These are phyloP conservation scores for Lipotes vexillifer DNA, from an alignment of 2,113 vertebrate species.

Conservation along the genomic window DNA sequence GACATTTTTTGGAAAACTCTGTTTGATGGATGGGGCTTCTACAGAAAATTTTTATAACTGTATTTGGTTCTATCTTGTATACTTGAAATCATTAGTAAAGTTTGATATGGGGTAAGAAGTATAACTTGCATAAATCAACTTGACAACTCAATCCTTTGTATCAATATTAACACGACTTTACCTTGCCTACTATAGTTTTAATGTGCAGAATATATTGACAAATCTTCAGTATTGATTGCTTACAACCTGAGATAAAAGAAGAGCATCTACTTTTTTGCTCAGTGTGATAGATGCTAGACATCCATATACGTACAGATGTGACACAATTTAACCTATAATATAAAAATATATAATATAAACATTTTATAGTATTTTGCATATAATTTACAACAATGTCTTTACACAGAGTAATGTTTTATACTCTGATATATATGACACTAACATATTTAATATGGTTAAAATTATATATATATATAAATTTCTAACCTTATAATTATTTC, in stretches of 20 bases:
- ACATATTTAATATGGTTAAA: not conserved
- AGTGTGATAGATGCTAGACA: not conserved
- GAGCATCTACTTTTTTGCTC: not conserved
- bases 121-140: not conserved
- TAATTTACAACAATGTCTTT: not conserved
- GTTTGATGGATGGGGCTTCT: not conserved
- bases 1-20: not conserved
- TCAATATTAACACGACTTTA: not conserved
- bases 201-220: not conserved
- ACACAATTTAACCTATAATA: not conserved
- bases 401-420: not conserved
- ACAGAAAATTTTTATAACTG: not conserved
- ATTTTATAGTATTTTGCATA: not conserved
- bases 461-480: not conserved
- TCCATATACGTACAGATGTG: not conserved
- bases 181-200: not conserved
- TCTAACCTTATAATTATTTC: not conserved
- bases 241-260: not conserved
- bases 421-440: not conserved
- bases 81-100: not conserved
- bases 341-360: not conserved
- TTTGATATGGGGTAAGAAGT: not conserved
- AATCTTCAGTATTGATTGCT: not conserved
- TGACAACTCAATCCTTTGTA: not conserved
- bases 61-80: not conserved